phyloP scores from a whole-genome alignment of 2,888 invertebrate species.

The Bellardia pandia region DNA sequence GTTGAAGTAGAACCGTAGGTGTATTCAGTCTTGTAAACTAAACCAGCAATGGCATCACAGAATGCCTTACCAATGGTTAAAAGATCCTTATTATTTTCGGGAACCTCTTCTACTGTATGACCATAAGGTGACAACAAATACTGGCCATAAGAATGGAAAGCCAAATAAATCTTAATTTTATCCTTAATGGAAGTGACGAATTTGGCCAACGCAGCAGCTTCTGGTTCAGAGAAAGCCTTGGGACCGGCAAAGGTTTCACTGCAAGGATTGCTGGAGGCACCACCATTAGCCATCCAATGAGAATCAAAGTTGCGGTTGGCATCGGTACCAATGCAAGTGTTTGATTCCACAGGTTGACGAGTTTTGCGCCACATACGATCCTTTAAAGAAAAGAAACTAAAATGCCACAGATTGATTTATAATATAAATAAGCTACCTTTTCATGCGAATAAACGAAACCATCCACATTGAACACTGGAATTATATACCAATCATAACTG shows the following conservation, averaged over 20 bases:
- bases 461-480: conserved; percentile 90
- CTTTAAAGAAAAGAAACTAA: conserved; percentile 78
- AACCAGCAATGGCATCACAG: conserved; percentile 84
- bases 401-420: too few relatives aligned
- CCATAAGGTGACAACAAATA: conserved; percentile 87
- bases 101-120: conserved; percentile 81
- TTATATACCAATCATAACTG: conserved; percentile 89
- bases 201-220: conserved; percentile 84
- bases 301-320: conserved; percentile 83
- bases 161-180: conserved; percentile 85
- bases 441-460: conserved; percentile 89
- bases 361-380: conserved; percentile 89
- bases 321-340: conserved; percentile 82
- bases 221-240: conserved; percentile 86
- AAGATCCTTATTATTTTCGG: conserved; percentile 84
- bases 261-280: conserved; percentile 84
- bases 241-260: conserved; percentile 85
- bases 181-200: conserved; percentile 84
- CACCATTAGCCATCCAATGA: conserved; percentile 81
- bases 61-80: conserved; percentile 85
- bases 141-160: conserved; percentile 88
- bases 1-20: conserved; percentile 86
- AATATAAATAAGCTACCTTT: conserved; percentile 82
- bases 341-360: conserved; percentile 84
- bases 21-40: conserved; percentile 85